Conservation (phyloP, 1,140 invertebrate genomes). For the Neotoxoptera formosana region DNA sequence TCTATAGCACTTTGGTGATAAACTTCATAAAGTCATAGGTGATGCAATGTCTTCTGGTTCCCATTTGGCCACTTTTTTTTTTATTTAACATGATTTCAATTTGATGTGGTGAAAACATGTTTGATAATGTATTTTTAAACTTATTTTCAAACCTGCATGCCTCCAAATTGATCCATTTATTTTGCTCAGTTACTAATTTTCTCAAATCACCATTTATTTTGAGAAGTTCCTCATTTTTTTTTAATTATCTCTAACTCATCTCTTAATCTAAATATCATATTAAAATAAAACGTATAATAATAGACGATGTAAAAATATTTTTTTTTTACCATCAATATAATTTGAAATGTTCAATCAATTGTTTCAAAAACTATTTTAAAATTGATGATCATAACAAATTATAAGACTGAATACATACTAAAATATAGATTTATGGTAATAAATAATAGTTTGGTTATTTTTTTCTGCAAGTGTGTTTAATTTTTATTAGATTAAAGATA, state of each 20-base stretch:
- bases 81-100: neutral
- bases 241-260: neutral
- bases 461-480: too few species aligned
- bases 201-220: neutral
- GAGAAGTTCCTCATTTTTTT: neutral
- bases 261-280: slow-evolving; percentile 14
- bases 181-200: neutral
- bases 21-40: neutral
- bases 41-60: neutral
- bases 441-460: neutral
- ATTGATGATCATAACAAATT: neutral
- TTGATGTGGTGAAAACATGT: neutral
- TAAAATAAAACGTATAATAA: neutral
- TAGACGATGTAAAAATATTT: neutral
- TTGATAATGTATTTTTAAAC: neutral
- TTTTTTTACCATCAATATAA: neutral
- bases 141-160: neutral
- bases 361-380: neutral
- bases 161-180: neutral
- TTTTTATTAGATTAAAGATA: too few species aligned
- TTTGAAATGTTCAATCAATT: neutral
- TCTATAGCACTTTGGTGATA: neutral
- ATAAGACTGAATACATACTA: neutral
- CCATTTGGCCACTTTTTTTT: neutral
- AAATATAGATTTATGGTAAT: neutral